Conservation (phyloP, 2,888 invertebrate species). For the Homarus gammarus region DNA sequence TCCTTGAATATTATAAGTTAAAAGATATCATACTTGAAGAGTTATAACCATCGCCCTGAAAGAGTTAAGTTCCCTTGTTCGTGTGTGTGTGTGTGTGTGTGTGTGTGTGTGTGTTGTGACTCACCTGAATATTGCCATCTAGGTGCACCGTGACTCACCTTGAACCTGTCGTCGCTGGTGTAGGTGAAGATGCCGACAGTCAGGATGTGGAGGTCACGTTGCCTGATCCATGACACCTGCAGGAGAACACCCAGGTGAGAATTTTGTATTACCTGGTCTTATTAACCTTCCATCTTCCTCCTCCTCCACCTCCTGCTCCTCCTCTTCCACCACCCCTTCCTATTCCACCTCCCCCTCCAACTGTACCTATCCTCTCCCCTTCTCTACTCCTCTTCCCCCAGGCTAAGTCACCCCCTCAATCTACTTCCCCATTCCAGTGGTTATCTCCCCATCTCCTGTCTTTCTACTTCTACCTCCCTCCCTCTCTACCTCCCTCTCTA, state of each 20-base stretch:
- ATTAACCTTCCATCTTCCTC: constrained; percentile 7
- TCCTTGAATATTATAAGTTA: too few species aligned
- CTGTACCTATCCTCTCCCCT: not conserved
- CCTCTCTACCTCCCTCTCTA: not conserved
- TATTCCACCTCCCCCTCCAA: not conserved
- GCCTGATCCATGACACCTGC: constrained; percentile 66
- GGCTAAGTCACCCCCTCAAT: not conserved
- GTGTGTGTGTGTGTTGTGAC: too few species aligned
- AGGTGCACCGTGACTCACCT: constrained; percentile 25
- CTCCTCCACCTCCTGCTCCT: too few species aligned
- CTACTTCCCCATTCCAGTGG: not conserved
- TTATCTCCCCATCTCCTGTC: too few species aligned
- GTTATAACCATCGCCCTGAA: too few species aligned
- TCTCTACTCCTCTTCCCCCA: not conserved
- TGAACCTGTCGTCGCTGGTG: constrained; percentile 68
- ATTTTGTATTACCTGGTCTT: not conserved
- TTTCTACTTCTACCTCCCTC: not conserved
- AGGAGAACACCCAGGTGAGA: not conserved
- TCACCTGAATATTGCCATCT: not conserved
- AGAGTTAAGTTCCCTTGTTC: too few species aligned
- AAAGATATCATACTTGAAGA: too few species aligned
- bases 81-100: too few species aligned
- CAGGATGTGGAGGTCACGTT: constrained; percentile 65
- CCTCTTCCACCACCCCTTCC: too few species aligned
- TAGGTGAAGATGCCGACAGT: constrained; percentile 66